Conservation (phyloP, 2,888 invertebrate species). For the Lasioglossum zephyrum region DNA sequence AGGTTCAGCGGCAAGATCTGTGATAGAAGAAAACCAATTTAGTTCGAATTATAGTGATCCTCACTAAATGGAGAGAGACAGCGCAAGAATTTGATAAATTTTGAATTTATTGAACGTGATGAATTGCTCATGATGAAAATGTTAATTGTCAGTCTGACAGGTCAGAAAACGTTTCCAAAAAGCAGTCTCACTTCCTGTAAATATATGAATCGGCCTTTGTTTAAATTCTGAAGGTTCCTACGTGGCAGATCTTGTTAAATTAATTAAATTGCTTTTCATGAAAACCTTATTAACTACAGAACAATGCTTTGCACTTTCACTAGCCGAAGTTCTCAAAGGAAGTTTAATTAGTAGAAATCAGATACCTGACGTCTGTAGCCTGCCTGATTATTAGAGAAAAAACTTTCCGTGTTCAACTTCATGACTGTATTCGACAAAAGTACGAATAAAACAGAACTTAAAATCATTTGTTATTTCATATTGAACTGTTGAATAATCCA, state of each 20-base stretch:
- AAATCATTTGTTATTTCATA: neutral
- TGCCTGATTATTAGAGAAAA: neutral
- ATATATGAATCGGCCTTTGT: neutral
- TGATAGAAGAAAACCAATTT: constrained; percentile 19
- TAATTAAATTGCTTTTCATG: constrained; percentile 1
- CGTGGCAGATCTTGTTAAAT: neutral
- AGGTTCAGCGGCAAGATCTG: constrained; percentile 81
- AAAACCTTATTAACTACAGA: constrained; percentile 3
- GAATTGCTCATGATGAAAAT: neutral
- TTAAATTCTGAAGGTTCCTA: neutral
- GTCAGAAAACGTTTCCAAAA: neutral
- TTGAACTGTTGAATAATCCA: neutral
- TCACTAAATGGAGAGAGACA: neutral
- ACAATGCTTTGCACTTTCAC: constrained; percentile 23
- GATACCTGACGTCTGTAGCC: neutral
- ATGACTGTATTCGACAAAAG: neutral
- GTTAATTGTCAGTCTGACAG: neutral
- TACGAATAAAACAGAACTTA: neutral
- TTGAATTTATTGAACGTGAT: neutral
- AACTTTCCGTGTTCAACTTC: neutral
- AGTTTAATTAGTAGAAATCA: constrained; percentile 18
- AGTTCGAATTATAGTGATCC: neutral
- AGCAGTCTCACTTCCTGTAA: neutral
- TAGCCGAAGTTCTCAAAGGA: constrained; percentile 21
- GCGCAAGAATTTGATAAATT: neutral